Base-by-base conservation (phyloP, 2,888 invertebrate species). In the Caenorhabditis angaria region DNA sequence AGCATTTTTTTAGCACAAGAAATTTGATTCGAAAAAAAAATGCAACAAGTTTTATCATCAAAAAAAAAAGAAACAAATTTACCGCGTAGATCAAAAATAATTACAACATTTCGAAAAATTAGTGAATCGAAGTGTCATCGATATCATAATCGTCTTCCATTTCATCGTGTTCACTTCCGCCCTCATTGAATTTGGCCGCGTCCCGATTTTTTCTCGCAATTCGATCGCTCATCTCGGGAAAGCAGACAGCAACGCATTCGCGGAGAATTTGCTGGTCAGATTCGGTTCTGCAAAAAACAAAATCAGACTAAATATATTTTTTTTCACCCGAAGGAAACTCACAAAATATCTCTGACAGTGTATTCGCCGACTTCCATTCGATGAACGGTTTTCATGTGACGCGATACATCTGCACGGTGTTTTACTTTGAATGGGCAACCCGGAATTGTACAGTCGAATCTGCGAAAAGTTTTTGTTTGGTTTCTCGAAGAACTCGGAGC, bases 331-430 rank as follows among this genome's bases (percentile, higher is more conserved):
- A n/a, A 18, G 54, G 54, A 55, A 55, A 55, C 55, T 18, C 25
- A 25, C n/a, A 65, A 20, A 28, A 62, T 61, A 4, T 65, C 57
- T 10, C 35, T 5, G n/a, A 65, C 32, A 2, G 24, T 22, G 1
- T 58, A 18, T n/a, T 32, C 32, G 10, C 59, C 53, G 18, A 4
- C 20, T 2, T 55, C 55, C 29, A 53, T 18, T 12, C 41, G 20
- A 27, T 70, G 70, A 24, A 28, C 54, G 6, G 35, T 28, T 20
- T 28, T 58, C 0, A 58, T 50, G 24, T 70, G 70, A 4, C 48
- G 51, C 6, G 27, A 28, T 48, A 70, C 59, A 25, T 70, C 63
- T 1, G 70, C 62, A 2, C 70, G 70, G 48, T 70, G 70, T n/a
- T 62, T 58, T 18, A 48, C 54, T 29, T 57, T 65, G 20, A 48